Evolutionary conservation across 92 coral and sea anemone species (phyloP).

Genomic region (Muricea muricata): DNA sequence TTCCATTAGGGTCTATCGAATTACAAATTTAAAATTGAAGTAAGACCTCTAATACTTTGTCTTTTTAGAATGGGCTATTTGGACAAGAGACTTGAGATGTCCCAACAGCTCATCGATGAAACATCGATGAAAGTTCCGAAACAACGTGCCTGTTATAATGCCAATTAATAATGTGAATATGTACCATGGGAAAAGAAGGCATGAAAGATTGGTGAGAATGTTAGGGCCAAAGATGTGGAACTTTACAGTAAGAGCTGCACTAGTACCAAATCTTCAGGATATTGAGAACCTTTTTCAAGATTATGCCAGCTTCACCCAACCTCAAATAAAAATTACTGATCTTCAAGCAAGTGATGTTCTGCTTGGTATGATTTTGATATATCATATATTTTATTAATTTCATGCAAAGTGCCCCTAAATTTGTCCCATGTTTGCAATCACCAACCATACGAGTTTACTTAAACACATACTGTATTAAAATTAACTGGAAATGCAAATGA

Average conservation of each 20-base stretch:
- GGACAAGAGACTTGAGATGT: background rate
- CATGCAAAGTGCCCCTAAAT: too few relatives aligned
- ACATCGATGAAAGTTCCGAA: background rate
- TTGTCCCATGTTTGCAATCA: too few relatives aligned
- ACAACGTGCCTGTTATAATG: background rate
- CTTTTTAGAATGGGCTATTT: slow-evolving; percentile 13
- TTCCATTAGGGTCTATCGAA: too few relatives aligned
- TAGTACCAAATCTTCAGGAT: background rate
- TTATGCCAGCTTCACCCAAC: background rate
- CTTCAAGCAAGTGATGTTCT: background rate
- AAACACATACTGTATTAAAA: too few relatives aligned
- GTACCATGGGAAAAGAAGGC: background rate
- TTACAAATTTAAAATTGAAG: too few relatives aligned
- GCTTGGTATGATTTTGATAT: background rate
- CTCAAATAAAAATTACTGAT: background rate
- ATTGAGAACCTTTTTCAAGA: background rate
- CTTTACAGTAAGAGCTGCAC: slow-evolving; percentile 13
- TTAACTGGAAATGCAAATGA: too few relatives aligned
- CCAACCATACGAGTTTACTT: too few relatives aligned
- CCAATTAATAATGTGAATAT: background rate
- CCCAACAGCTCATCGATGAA: background rate
- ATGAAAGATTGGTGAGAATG: background rate
- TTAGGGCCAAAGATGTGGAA: slow-evolving; percentile 11
- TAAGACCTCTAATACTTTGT: too few relatives aligned
- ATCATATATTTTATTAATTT: too few relatives aligned